Conservation (phyloP, 2,888 invertebrate species). For the Sphecodes monilicornis region DNA sequence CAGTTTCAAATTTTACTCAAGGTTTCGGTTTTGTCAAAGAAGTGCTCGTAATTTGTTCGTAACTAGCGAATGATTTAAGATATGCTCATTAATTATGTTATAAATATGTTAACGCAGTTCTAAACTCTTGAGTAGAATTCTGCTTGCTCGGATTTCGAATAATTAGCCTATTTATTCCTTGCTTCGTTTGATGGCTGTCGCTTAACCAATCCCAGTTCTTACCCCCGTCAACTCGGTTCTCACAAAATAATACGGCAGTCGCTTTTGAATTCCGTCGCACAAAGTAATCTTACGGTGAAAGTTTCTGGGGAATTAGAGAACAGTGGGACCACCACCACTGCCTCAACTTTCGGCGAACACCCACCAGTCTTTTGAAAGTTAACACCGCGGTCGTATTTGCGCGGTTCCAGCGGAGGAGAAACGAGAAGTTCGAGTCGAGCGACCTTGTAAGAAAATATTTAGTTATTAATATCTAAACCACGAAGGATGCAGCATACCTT, state of each 20-base stretch:
- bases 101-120: neutral
- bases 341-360: constrained; percentile 14
- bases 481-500: neutral
- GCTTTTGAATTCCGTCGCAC: constrained; percentile 30
- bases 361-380: constrained; percentile 35
- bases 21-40: neutral
- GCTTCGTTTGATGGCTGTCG: neutral
- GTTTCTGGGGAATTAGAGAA: constrained; percentile 41
- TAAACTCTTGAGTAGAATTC: neutral
- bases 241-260: constrained; percentile 29
- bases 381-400: constrained; percentile 24
- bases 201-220: neutral
- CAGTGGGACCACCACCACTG: constrained; percentile 8
- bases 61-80: neutral
- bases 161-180: neutral
- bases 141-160: neutral
- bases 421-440: constrained; percentile 1
- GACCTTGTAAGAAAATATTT: constrained; percentile 22
- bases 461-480: constrained; percentile 27
- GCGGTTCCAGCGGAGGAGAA: neutral
- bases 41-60: neutral
- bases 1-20: no score
- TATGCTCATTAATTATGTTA: neutral
- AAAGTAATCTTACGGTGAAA: constrained; percentile 24
- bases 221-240: neutral